Conservation (phyloP, 2,113 vertebrate species). For the human (Homo sapiens) region GRCh38 chr16:59292001-59292500, state of each 20-base stretch:
- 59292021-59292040: background rate
- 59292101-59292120: background rate
- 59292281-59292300: constrained; percentile 69
- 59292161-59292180: background rate
- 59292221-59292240: constrained; percentile 60
- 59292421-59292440: constrained; percentile 76
- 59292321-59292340: constrained; percentile 69
- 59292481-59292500: constrained; percentile 84
- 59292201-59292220: constrained; percentile 39
- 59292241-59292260: constrained; percentile 58
- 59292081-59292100: background rate
- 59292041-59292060: background rate
- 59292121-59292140: background rate
- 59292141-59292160: background rate
- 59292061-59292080: background rate
- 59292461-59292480: constrained; percentile 87
- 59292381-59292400: constrained; percentile 78
- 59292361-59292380: constrained; percentile 78
- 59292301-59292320: constrained; percentile 76
- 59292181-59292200: constrained; percentile 59
- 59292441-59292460: constrained; percentile 85
- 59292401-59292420: constrained; percentile 81
- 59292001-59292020: background rate
- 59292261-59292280: constrained; percentile 75
- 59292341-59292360: constrained; percentile 76